Base-by-base conservation (phyloP, 2,797 vertebrate species). In the Holocentrus rufus region DNA sequence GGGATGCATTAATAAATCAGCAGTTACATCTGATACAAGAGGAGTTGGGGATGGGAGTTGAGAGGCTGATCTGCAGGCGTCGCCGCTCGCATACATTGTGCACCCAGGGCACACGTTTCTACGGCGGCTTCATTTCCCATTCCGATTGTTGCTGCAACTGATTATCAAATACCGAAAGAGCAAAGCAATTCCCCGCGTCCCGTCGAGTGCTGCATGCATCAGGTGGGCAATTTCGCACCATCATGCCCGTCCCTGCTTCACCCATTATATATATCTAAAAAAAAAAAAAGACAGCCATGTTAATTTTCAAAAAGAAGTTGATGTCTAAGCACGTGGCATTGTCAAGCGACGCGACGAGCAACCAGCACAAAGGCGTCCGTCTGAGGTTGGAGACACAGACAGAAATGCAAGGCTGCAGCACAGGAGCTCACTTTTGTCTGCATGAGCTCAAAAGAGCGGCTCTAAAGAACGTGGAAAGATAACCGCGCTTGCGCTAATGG, bases 1-100 rank as follows among this genome's bases (percentile, higher is more conserved):
- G 69, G 74, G 72, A 74, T 56, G 53, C 61, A 76, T 85, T 54
- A 87, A 89, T 81, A 84, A 87, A 84, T 84, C 74, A 83, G 75
- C 72, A 69, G 36, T 47, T 81, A 80, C 77, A 78, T 81, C 59
- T 22, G 31, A 68, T 25, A 53, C 60, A 44, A 59, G 65, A 49
- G 68, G 42, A 31, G 60, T 74, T 77, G 64, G 76, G 76, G 74
- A 80, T 76, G 49, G 15, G 66, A 76, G 79, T 14, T n/a, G 13
- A 53, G 56, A 67, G 56, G 68, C 20, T 47, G 65, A 82, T 79
- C 64, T 66, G 67, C 61, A 42, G 25, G 68, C 9, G 1, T 25
- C 3, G 27, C 11, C 74, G n/a, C 64, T 62, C 64, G 20, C 61
- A 72, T 65, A 25, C 52, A 49, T 9, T 3, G 22, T 54, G 18